These are phyloP conservation scores for Drosophila putrida DNA, from an alignment of 2,888 invertebrate species.

Conservation along the genomic window DNA sequence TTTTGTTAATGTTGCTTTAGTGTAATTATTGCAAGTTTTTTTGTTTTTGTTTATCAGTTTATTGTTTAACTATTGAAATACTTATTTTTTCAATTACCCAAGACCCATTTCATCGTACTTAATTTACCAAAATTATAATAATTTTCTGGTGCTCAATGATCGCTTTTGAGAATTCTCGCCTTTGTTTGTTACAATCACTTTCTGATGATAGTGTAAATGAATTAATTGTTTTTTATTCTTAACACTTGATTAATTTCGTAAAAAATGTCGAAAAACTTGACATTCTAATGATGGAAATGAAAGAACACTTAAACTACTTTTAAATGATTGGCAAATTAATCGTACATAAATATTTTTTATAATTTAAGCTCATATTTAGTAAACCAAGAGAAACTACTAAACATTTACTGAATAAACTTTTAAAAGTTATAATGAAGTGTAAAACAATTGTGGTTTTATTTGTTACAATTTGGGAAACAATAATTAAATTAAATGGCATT, in stretches of 20 bases:
- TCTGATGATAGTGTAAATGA: constrained; percentile 7
- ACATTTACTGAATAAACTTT: constrained; percentile 71
- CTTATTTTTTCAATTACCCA: constrained; percentile 19
- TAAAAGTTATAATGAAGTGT: constrained; percentile 70
- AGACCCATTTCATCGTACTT: constrained; percentile 47
- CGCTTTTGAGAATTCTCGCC: constrained; percentile 20
- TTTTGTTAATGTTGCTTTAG: constrained; percentile 49
- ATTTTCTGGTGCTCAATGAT: constrained; percentile 36
- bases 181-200: background rate
- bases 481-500: too few species aligned
- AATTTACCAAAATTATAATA: constrained; percentile 48
- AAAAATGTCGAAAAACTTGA: constrained; percentile 2
- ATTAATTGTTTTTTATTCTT: constrained; percentile 27
- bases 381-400: constrained; percentile 61
- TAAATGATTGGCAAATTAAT: constrained; percentile 31
- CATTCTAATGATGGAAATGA: constrained; percentile 4
- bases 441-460: constrained; percentile 6
- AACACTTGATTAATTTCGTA: constrained; percentile 4
- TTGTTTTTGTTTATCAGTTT: constrained; percentile 55
- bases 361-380: constrained; percentile 67
- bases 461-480: too few species aligned
- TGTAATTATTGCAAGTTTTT: constrained; percentile 31
- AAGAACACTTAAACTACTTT: constrained; percentile 8
- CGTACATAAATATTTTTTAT: constrained; percentile 52
- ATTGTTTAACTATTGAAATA: constrained; percentile 50